Base-by-base conservation (phyloP, 1,140 invertebrate species). In the Penaeus vannamei region DNA sequence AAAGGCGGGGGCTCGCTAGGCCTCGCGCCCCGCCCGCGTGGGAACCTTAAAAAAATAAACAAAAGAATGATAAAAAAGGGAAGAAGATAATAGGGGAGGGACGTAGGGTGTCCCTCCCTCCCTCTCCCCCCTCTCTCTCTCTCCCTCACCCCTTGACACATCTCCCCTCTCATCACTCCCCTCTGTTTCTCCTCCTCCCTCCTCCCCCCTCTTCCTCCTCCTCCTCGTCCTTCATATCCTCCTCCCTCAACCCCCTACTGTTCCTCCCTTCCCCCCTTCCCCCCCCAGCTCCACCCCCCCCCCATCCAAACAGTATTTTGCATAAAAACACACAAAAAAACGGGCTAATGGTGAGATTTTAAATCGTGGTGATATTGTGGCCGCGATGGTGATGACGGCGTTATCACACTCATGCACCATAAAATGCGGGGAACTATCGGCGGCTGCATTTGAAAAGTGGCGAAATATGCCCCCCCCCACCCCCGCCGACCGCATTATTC, bases 321-420 rank as follows among this genome's bases (percentile, higher is more conserved):
- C 53, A 53, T 53, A 64, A 84, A 84, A 36, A 26, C 53, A 60
- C 36, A 53, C 29, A 59, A 60, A 84, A 83, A 84, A 36, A 62
- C 12, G 20, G 29, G 61, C 26, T 84, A 84, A 84, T 84, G 82
- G 82, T 32, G 61, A 62, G 60, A n/a, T 36, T 84, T 84, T 84
- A 84, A 84, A 84, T 84, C 82, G 80, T 29, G 80, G 80, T 59
- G 80, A 82, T 82, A 82, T 42, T 82, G 80, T 82, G 80, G 36
- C 80, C 20, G 36, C 53, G 53, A 32, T 26, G 12, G 23, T 84
- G 82, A 64, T 61, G 17, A 4, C 62, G 82, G 32, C 82, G 5
- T 84, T 84, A 84, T 84, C 82, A 26, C 59, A 32, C 32, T 84
- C 60, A 62, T 62, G 82, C 59, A n/a, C 60, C 82, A 64, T 64